Base-by-base conservation (phyloP, 2,113 vertebrate species). In the Ramphastos sulfuratus region DNA sequence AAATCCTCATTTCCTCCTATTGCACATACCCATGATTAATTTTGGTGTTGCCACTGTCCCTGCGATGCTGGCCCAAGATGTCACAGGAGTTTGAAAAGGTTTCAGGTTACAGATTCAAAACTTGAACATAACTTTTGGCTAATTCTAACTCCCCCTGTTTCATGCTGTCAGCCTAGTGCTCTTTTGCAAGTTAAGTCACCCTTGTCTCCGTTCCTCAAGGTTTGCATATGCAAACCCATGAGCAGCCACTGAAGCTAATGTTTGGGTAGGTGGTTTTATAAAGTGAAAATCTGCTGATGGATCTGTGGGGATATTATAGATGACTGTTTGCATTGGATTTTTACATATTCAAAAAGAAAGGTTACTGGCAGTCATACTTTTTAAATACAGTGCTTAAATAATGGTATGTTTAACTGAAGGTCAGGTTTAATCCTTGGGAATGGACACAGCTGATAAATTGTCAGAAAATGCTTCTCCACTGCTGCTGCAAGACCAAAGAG, bases 181-280 rank as follows among this genome's bases (percentile, higher is more conserved):
- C 60, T 67, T 76, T 86, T 82, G 37, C 63, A 71, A 63, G 33
- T 77, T 48, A 58, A 94, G 55, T 58, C 69, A 89, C 39, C 64
- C 84, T 76, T 70, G 67, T 42, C 61, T 56, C 82, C 2, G 0
- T 67, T 84, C 74, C 83, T 93, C 66, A 46, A 65, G 69, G 56
- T 97, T 94, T 96, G 86, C 94, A 50, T 96, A 95, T 79, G 90
- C 79, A 96, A 96, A 96, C 35, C 21, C 19, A 31, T 9, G 21
- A 83, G 33, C 71, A 90, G 70, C 59, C 69, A 31, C 58, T 13
- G 85, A 85, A 88, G 78, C 60, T 81, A 74, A 16, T 78, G 31
- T 78, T 70, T 86, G 31, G 42, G 30, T 67, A 67, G 55, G 48
- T 55, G 71, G 79, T 66, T 95, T 80, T 65, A 30, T 13, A 20